Conservation (phyloP, 2,797 vertebrate species). For the Typhlichthys eigenmanni region DNA sequence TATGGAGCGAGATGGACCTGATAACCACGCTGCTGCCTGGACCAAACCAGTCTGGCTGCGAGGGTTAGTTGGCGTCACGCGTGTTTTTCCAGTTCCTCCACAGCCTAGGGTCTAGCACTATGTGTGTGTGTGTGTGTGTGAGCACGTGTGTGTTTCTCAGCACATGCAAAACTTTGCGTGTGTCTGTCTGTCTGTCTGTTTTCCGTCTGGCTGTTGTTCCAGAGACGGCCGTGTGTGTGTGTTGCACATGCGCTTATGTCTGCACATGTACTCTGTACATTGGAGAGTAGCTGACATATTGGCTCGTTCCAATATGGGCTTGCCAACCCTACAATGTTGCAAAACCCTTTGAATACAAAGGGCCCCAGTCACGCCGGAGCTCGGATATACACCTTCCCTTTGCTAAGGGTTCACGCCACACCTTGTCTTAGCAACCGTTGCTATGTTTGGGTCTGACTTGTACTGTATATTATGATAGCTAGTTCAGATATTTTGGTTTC, state of each 20-base stretch:
- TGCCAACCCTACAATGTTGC: slow-evolving; percentile 24
- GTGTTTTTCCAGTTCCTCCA: slow-evolving; percentile 70
- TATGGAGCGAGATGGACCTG: slow-evolving; percentile 34
- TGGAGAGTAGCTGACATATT: slow-evolving; percentile 38
- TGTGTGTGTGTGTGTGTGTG: slow-evolving; percentile 14
- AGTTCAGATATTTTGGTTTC: slow-evolving; percentile 42
- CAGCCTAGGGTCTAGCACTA: slow-evolving; percentile 32
- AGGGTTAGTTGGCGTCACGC: slow-evolving; percentile 56
- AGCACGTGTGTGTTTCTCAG: slow-evolving; percentile 1
- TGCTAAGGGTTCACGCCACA: slow-evolving; percentile 40
- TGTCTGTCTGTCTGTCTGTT: slow-evolving; percentile 2
- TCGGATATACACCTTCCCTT: slow-evolving; percentile 30
- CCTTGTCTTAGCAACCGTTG: slow-evolving; percentile 65
- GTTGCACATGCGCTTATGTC: not conserved
- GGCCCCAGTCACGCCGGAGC: slow-evolving; percentile 36
- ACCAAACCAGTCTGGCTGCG: slow-evolving; percentile 63
- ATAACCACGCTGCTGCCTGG: slow-evolving; percentile 44
- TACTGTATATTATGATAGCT: slow-evolving; percentile 52
- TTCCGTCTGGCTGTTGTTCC: slow-evolving; percentile 1
- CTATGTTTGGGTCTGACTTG: slow-evolving; percentile 61
- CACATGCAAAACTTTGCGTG: slow-evolving; percentile 2
- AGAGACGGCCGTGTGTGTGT: not conserved
- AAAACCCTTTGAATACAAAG: slow-evolving; percentile 54
- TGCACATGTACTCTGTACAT: slow-evolving; percentile 11
- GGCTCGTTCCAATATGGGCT: not conserved